Evolutionary conservation across 2,888 invertebrate species (phyloP).

Genomic region (Campoletis raptor): DNA sequence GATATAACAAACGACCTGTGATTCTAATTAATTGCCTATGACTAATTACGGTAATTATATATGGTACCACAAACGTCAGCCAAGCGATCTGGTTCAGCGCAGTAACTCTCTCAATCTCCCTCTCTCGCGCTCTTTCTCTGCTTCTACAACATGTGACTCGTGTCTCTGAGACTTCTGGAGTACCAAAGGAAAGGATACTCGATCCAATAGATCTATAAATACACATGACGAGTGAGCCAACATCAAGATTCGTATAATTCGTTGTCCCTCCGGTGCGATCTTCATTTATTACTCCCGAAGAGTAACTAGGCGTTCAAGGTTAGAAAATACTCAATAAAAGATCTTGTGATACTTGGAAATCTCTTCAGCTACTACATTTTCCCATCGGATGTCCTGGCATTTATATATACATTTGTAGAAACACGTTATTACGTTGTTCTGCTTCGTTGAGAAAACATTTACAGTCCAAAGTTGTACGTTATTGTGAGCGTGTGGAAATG

Average conservation of each 20-base stretch:
- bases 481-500: constrained; percentile 45
- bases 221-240: constrained; percentile 15
- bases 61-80: constrained; percentile 76
- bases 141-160: constrained; percentile 32
- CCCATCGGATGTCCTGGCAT: constrained; percentile 40
- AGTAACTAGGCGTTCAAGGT: constrained; percentile 5
- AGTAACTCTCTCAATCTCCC: constrained; percentile 2
- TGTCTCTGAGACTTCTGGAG: constrained; percentile 44
- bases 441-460: constrained; percentile 19
- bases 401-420: constrained; percentile 11
- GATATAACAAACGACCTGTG: constrained; percentile 82
- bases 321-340: constrained; percentile 46
- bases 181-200: constrained; percentile 11
- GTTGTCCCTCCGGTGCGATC: constrained; percentile 38
- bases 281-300: constrained; percentile 37
- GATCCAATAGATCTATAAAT: constrained; percentile 11
- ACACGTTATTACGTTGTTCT: constrained; percentile 57
- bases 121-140: not conserved
- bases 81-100: constrained; percentile 49
- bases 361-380: constrained; percentile 49
- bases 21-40: constrained; percentile 81
- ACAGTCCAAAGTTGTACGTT: constrained; percentile 33
- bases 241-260: constrained; percentile 41
- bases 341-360: constrained; percentile 32
- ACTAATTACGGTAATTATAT: constrained; percentile 81